A percentile compares a stretch with the other conserved stretches of the same genome.
Evolutionary conservation across 1,140 invertebrate genomes (phyloP).

Genomic region (Ceratosolen fusciceps): DNA sequence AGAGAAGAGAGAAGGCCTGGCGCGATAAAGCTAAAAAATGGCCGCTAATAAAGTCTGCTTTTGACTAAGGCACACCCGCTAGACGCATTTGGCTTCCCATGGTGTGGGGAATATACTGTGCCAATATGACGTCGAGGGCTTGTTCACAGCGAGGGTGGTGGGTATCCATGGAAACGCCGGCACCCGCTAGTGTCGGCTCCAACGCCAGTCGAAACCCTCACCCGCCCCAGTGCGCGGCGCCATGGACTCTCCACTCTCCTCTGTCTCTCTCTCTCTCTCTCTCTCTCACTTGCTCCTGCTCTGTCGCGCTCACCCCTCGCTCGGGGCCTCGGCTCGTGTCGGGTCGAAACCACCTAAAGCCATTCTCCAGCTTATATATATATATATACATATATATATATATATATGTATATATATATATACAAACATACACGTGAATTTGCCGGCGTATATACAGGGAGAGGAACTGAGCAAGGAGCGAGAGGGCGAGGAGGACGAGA

Average conservation of each 20-base stretch:
- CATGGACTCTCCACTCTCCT: no score
- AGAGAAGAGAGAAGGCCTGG: no score
- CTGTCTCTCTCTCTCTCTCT: constrained; percentile 43
- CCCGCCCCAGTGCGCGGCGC: constrained; percentile 44
- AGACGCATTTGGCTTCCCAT: constrained; percentile 67
- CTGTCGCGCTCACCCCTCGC: constrained; percentile 18
- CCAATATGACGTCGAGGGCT: constrained; percentile 72
- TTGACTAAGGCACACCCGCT: constrained; percentile 63
- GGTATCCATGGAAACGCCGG: constrained; percentile 75
- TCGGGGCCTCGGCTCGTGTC: no score
- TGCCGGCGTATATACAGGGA: no score
- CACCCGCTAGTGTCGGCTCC: constrained; percentile 77
- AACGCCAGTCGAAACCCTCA: constrained; percentile 70
- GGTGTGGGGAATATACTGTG: constrained; percentile 71
- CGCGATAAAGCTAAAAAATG: constrained; percentile 31
- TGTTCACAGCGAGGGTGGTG: constrained; percentile 73
- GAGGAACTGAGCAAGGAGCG: not conserved
- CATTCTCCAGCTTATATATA: constrained; percentile 56
- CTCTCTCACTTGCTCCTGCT: constrained; percentile 49
- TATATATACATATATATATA: not conserved
- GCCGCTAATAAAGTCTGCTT: constrained; percentile 40
- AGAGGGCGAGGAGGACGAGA: constrained; percentile 29
- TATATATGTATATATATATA: constrained; percentile 13
- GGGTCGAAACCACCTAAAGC: constrained; percentile 62
- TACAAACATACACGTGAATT: no score